phyloP scores from a whole-genome alignment of 2,113 vertebrate species.

The Lophochroa leadbeateri region DNA sequence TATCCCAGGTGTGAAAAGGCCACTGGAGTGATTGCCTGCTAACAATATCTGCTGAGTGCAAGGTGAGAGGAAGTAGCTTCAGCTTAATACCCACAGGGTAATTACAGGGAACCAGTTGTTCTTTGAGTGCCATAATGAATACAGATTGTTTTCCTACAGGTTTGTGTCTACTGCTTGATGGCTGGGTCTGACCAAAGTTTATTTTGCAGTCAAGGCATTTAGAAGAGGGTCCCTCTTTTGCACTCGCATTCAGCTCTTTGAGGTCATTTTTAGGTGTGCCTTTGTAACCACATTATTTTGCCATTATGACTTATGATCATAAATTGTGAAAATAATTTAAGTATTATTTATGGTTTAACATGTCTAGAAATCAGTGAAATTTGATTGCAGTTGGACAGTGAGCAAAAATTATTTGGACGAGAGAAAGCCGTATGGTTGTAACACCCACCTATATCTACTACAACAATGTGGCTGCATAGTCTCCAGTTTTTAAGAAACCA shows the following conservation, averaged over 20 bases:
- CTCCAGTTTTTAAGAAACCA: not conserved
- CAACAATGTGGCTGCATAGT: too few relatives aligned
- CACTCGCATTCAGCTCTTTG: not conserved
- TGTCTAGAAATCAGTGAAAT: not conserved
- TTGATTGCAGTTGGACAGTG: not conserved
- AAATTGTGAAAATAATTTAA: not conserved
- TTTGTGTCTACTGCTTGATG: not conserved
- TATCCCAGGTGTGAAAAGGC: not conserved
- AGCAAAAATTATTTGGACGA: not conserved
- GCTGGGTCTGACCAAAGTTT: not conserved
- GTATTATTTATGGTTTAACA: not conserved
- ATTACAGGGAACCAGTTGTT: not conserved
- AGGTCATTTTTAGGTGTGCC: not conserved
- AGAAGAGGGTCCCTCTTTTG: not conserved
- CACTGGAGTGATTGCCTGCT: not conserved
- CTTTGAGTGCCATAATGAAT: not conserved
- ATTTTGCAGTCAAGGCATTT: not conserved
- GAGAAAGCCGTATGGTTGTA: not conserved
- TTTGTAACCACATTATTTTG: not conserved
- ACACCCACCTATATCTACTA: not conserved
- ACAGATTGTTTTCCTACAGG: not conserved
- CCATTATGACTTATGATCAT: rapidly evolving
- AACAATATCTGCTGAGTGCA: not conserved
- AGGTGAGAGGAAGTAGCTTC: not conserved
- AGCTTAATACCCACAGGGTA: not conserved